Evolutionary conservation across 2,888 invertebrate species (phyloP).

Genomic region (Callyntrura sp.): DNA sequence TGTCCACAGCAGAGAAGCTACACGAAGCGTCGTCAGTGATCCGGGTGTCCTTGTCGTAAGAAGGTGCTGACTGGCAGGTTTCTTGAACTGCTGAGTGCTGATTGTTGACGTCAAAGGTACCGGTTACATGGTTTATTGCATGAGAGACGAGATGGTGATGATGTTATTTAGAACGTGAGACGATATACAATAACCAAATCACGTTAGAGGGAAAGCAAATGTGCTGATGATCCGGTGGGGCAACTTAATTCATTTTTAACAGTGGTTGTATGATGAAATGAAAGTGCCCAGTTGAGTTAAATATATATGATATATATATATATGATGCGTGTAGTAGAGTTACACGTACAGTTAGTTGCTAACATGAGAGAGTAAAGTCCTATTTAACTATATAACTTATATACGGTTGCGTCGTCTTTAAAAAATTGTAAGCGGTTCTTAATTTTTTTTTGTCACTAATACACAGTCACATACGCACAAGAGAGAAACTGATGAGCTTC

Average conservation of each 20-base stretch:
- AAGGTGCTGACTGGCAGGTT: background rate
- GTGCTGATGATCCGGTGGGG: background rate
- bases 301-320: no score
- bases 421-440: background rate
- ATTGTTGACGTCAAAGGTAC: background rate
- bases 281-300: background rate
- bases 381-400: slow-evolving; percentile 27
- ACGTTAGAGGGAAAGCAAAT: background rate
- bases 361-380: background rate
- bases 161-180: background rate
- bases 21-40: background rate
- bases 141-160: background rate
- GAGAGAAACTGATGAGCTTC: slow-evolving; percentile 5
- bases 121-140: background rate
- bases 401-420: background rate
- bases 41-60: background rate
- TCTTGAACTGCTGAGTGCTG: background rate
- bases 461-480: slow-evolving; percentile 69
- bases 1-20: background rate
- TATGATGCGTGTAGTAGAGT: background rate
- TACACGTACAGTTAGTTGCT: background rate
- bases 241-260: background rate
- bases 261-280: slow-evolving; percentile 17
- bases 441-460: slow-evolving; percentile 59
- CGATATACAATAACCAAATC: background rate